Conservation (phyloP, 2,113 vertebrate species). For the Mola mola region DNA sequence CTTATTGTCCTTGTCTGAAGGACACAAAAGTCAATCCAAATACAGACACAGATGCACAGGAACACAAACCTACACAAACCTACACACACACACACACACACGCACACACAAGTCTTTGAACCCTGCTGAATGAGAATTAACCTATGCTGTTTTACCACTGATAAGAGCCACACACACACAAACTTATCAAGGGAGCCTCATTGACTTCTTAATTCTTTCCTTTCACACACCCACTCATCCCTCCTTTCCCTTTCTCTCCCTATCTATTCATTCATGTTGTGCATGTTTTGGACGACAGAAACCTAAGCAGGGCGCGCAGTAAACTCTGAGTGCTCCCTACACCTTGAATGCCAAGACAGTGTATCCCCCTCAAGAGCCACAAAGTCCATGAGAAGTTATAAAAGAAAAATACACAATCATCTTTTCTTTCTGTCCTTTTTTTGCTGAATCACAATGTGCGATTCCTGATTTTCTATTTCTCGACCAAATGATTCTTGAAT, state of each 20-base stretch:
- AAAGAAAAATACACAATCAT: conserved; percentile 11
- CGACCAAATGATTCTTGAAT: conserved; percentile 11
- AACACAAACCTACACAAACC: too few species aligned
- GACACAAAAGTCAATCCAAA: conserved; percentile 41
- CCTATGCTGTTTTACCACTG: conserved; percentile 54
- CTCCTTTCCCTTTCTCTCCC: background rate
- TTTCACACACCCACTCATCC: conserved; percentile 14
- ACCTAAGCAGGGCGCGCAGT: background rate
- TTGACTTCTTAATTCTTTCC: conserved; percentile 60
- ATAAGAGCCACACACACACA: conserved; percentile 57
- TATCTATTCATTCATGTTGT: conserved; percentile 17
- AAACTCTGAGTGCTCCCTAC: conserved; percentile 10
- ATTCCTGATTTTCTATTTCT: conserved; percentile 13
- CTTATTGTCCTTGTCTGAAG: conserved; percentile 70
- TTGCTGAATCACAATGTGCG: conserved; percentile 33
- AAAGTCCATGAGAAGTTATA: background rate
- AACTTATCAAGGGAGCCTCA: conserved; percentile 52
- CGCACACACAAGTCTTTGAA: conserved; percentile 15
- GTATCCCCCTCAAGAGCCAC: background rate
- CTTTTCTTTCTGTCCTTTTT: conserved; percentile 25
- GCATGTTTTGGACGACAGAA: conserved; percentile 11
- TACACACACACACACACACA: conserved; percentile 3
- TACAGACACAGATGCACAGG: conserved; percentile 20
- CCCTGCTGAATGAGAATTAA: conserved; percentile 65
- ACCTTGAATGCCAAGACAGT: conserved; percentile 32